phyloP scores from a whole-genome alignment of 2,113 vertebrate genomes.

The Shinisaurus crocodilurus region DNA sequence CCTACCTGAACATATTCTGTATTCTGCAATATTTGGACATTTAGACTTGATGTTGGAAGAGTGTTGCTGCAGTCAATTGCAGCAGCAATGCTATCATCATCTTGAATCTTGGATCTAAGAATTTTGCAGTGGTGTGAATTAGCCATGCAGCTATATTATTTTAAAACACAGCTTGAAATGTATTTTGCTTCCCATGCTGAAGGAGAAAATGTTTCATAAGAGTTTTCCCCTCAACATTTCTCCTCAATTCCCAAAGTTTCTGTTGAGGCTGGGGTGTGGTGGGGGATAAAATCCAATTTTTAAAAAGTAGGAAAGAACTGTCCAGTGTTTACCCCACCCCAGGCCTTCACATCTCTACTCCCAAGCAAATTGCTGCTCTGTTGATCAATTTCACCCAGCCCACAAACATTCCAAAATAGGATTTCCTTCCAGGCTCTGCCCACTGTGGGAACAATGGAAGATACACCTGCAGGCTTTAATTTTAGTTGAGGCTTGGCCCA shows the following conservation, averaged over 20 bases:
- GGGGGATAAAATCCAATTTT: not conserved
- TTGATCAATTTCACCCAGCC: not conserved
- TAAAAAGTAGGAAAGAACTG: too few relatives aligned
- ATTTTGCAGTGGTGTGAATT: not conserved
- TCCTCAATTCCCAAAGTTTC: not conserved
- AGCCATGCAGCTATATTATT: not conserved
- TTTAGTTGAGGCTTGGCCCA: not conserved
- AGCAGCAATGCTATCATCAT: not conserved
- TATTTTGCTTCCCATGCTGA: not conserved
- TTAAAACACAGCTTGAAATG: not conserved
- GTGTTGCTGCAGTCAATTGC: not conserved
- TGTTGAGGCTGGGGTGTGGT: not conserved
- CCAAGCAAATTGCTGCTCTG: not conserved
- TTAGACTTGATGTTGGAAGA: not conserved
- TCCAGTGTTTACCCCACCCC: not conserved
- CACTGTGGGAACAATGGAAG: not conserved
- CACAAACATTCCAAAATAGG: not conserved
- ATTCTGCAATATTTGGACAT: not conserved
- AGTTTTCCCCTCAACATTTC: too few relatives aligned
- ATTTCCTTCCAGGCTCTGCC: not conserved
- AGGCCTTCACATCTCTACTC: not conserved
- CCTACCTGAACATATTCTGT: not conserved
- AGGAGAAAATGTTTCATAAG: not conserved
- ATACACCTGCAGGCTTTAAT: not conserved
- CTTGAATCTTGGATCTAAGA: not conserved